Conservation (phyloP, 30 jellyfish, hydroid and myxozoan species). For the Chrysaora quinquecirrha region DNA sequence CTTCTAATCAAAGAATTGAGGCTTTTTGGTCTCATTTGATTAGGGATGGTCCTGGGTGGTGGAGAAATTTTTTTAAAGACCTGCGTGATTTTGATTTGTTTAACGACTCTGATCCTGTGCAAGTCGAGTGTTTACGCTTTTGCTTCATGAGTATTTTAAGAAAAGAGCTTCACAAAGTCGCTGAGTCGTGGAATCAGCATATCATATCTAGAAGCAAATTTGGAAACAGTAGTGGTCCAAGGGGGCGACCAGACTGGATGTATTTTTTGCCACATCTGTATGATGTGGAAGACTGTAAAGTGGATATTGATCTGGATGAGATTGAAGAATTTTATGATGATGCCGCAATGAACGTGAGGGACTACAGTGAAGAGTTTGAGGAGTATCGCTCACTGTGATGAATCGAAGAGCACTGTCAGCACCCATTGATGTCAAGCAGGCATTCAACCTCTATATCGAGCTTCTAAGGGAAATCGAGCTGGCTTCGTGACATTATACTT, state of each 20-base stretch:
- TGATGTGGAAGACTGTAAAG: slow-evolving; percentile 25
- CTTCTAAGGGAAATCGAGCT: slow-evolving; percentile 36
- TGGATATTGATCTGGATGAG: slow-evolving; percentile 27
- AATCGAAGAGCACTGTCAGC: slow-evolving; percentile 4
- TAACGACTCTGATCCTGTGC: slow-evolving; percentile 56
- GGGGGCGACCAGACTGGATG: slow-evolving; percentile 71
- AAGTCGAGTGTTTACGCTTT: slow-evolving; percentile 58
- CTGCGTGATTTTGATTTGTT: slow-evolving; percentile 47
- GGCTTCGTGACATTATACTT: slow-evolving; percentile 18
- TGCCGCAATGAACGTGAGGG: slow-evolving; percentile 18
- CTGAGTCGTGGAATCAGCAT: slow-evolving; percentile 59
- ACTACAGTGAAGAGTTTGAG: slow-evolving; percentile 56
- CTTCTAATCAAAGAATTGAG: slow-evolving; percentile 70
- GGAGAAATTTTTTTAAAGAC: slow-evolving; percentile 69
- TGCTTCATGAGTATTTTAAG: slow-evolving; percentile 63
- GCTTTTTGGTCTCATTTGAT: slow-evolving; percentile 71
- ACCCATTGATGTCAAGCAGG: slow-evolving; percentile 63
- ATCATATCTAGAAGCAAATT: slow-evolving; percentile 25
- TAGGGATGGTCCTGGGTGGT: slow-evolving; percentile 74
- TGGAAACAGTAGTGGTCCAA: slow-evolving; percentile 47
- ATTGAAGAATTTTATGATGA: slow-evolving; percentile 49
- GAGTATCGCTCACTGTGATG: slow-evolving; percentile 47
- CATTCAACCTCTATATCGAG: slow-evolving; percentile 41
- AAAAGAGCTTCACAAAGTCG: slow-evolving; percentile 65
- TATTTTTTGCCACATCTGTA: slow-evolving; percentile 36